Base-by-base conservation (phyloP, 2,113 vertebrate genomes). In the Seriola quinqueradiata region DNA sequence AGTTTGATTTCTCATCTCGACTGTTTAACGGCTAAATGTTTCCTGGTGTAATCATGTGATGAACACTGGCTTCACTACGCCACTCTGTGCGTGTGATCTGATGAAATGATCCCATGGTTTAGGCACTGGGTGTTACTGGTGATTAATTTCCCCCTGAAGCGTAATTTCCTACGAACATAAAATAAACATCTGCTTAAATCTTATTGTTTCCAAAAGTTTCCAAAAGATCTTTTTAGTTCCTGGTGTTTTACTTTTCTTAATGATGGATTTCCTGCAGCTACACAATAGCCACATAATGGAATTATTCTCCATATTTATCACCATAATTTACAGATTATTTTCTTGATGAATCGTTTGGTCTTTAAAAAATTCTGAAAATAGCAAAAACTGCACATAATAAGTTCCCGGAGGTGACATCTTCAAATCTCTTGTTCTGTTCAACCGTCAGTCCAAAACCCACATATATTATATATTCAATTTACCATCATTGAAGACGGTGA, bases 1-100 rank as follows among this genome's bases (percentile, higher is more conserved):
- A 77, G 59, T 21, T 28, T 0, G 0, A 10, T 34, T 12, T 66
- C 3, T 42, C 5, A 2, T 17, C 5, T 4, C 2, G 0, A 3
- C 25, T 0, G 0, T 34, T 44, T 36, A 40, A 46, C 59, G 17
- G 59, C 8, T 38, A 66, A 85, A 79, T 70, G 61, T 25, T 46
- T 72, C 16, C 5, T 72, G n/a, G 3, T 57, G 44, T 61, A 55
- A 65, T 75, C 70, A 76, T 52, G 65, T 69, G 68, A 79, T 74
- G 40, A 16, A 54, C 32, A 23, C 23, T 64, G 4, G 1, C 8
- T 10, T 23, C 32, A 21, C 13, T 0, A 5, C 21, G 32, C n/a
- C 40, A 25, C n/a, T 67, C 0, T 67, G 48, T 17, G 16, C 19
- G 16, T 19, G 17, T 14, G 46, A 3, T 25, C 25, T 52, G 44